Base-by-base conservation (phyloP, 2,113 vertebrate genomes). In the Rhagologus leucostigma region DNA sequence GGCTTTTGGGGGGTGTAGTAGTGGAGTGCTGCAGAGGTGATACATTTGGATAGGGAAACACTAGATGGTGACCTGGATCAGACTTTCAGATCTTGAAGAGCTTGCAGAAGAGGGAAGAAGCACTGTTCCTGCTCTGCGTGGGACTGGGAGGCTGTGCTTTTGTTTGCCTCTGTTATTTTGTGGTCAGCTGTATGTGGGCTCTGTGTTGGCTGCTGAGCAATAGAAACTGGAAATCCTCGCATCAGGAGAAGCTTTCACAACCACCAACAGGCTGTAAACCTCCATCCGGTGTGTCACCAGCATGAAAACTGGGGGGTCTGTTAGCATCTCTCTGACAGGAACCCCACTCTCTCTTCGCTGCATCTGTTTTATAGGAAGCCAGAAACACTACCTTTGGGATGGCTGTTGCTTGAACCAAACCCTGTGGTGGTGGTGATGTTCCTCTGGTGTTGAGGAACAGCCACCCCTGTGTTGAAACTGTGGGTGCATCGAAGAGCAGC, bases 401-500 rank as follows among this genome's bases (percentile, higher is more conserved):
- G 27, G 29, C 41, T 84, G 19, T n/a, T 86, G 10, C 68, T 74
- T 74, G 73, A 84, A 55, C 20, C 16, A 73, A 46, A 8, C 22
- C 13, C 3, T 15, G 22, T 3, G 2, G n/a, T 32, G n/a, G 10
- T 42, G 68, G 33, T 59, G 53, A 35, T 52, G 27, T 39, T 77
- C 46, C 10, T 13, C 11, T 47, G 32, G 37, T 0, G 0, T 5
- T 65, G 29, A 60, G 65, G 68, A 65, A 22, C n/a, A 91, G 41
- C 42, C n/a, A 55, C 14, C 18, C 27, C 23, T 78, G 11, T 3
- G 3, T 22, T 3, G 4, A 67, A 74, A 53, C 47, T 16, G 1
- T 7, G 26, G 2, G 1, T 41, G 24, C 22, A 37, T 33, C 0
- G 0, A 16, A 64, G 44, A 65, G 39, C 32, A 80, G 29, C 64